phyloP scores from a whole-genome alignment of 2,888 invertebrate genomes.

The Auanema sp. region DNA sequence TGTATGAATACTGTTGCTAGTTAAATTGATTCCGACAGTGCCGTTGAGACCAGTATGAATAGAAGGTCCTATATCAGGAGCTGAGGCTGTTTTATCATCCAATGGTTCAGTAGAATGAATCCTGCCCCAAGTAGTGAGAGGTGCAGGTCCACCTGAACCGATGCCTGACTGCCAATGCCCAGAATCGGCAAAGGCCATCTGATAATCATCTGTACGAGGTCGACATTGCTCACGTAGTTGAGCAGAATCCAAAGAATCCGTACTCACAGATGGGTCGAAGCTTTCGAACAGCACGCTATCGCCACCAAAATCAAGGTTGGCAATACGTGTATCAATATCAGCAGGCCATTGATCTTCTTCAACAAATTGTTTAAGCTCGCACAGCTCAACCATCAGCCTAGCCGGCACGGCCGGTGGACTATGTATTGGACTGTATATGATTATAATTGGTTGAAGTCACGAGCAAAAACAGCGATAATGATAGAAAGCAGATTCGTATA shows the following conservation, averaged over 20 bases:
- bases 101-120: constrained; percentile 48
- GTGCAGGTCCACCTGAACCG: constrained; percentile 10
- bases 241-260: constrained; percentile 60
- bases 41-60: background rate
- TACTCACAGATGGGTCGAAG: constrained; percentile 52
- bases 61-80: constrained; percentile 28
- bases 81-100: constrained; percentile 49
- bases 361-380: constrained; percentile 40
- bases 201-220: constrained; percentile 59
- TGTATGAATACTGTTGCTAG: constrained; percentile 4
- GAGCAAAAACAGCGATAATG: no score
- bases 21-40: constrained; percentile 7
- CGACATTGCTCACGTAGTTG: constrained; percentile 49
- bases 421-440: background rate
- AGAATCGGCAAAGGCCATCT: constrained; percentile 61
- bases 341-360: constrained; percentile 53
- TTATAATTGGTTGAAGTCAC: no score
- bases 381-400: constrained; percentile 40
- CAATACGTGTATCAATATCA: constrained; percentile 62
- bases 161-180: constrained; percentile 57
- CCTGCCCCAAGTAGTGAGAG: constrained; percentile 64
- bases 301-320: constrained; percentile 62
- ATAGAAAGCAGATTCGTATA: no score
- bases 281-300: constrained; percentile 21
- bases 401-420: constrained; percentile 3